A percentile compares a stretch with the other conserved stretches of the same genome.
Evolutionary conservation across 2,888 invertebrate genomes (phyloP).

Genomic region (Mamestra brassicae): DNA sequence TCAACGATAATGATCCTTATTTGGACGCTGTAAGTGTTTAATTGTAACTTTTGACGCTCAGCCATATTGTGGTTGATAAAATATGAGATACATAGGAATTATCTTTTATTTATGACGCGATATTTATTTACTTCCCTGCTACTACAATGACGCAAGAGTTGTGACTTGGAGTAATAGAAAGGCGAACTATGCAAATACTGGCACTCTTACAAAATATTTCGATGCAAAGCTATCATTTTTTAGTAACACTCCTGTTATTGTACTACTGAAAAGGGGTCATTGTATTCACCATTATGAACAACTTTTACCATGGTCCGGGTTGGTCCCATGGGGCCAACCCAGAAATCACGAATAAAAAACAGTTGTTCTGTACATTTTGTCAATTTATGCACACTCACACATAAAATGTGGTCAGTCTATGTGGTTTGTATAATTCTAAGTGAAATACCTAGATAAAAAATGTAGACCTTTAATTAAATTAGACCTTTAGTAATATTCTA

Average conservation of each 20-base stretch:
- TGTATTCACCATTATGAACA: too few species aligned
- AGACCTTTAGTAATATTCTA: background rate
- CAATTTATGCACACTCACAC: too few species aligned
- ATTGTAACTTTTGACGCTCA: background rate
- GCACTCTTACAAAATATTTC: constrained; percentile 20
- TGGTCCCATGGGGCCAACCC: too few species aligned
- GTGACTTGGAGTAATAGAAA: constrained; percentile 16
- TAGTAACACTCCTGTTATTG: background rate
- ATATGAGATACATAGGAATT: constrained; percentile 11
- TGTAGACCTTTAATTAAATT: background rate
- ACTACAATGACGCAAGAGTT: constrained; percentile 5
- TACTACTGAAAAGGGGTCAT: background rate
- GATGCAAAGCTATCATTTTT: background rate
- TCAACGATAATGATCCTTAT: constrained; percentile 25
- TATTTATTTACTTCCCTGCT: constrained; percentile 14
- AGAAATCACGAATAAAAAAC: too few species aligned
- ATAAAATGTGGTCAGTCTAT: too few species aligned
- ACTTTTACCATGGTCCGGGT: too few species aligned
- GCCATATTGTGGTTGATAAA: constrained; percentile 2
- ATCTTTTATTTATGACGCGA: constrained; percentile 11
- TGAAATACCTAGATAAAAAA: background rate
- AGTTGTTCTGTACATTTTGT: too few species aligned
- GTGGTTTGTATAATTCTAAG: background rate
- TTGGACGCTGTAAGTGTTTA: background rate
- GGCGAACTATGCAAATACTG: constrained; percentile 21